Evolutionary conservation across 53 echinoderm and acorn worm genomes (phyloP), one percentile per base, ranked within the genome.

Genomic region (Echinometra lucunter): DNA sequence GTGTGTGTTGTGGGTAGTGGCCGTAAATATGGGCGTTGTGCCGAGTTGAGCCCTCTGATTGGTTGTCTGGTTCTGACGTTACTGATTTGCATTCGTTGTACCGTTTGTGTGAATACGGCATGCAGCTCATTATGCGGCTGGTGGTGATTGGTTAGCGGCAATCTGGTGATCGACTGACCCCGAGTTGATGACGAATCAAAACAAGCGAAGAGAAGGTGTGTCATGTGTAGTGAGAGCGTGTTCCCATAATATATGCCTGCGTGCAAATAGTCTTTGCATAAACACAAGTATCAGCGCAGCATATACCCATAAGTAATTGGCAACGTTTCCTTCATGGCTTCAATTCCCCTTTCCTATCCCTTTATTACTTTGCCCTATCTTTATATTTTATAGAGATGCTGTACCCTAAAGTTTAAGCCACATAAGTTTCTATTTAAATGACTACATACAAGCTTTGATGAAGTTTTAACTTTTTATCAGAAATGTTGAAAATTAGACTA

Each of bases 91-190:
- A 91, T 92, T 18, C 80, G 92, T 74, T 92, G 37, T 69, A 37
- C 67, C 27, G 25, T 66, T 66, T 91, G n/a, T 92, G n/a, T 92
- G 92, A 78, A 47, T 49, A 74, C 75, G 35, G 78, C 92, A 53
- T 37, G 78, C 10, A 53, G 49, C 57, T 78, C 74, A 74, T 55
- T 92, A 78, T 92, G 78, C 37, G 25, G 75, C 10, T 78, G 16
- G 37, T 42, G 53, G 55, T 92, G 92, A 92, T 92, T 92, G 92
- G 92, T 18, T 92, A 56, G 92, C 37, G 37, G 57, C 75, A 74
- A 92, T 92, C 92, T 92, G 92, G 44, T 78, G 92, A 92, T 92
- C 92, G 92, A 78, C 92, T 78, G 92, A 92, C 78, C 92, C 57
- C 55, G 23, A 42, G 89, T 89, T 57, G 92, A 92, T 92, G 92